These are phyloP conservation scores for Camponotus vicinus DNA, from an alignment of 1,140 invertebrate genomes.

Conservation along the genomic window DNA sequence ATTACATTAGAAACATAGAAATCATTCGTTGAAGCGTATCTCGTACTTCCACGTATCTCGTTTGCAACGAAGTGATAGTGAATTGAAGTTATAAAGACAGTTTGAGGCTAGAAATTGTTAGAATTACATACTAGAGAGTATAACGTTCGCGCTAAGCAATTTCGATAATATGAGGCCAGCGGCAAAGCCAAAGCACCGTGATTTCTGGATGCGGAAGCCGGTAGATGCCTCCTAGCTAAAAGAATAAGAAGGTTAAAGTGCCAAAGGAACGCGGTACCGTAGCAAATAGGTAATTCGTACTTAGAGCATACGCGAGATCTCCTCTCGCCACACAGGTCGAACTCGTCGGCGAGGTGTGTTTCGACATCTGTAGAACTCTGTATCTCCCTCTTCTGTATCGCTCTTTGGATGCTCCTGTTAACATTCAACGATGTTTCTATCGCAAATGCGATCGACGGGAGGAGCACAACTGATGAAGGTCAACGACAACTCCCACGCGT, in stretches of 20 bases:
- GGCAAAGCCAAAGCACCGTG: slow-evolving; percentile 63
- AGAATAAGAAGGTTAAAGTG: slow-evolving; percentile 74
- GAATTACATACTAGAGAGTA: slow-evolving; percentile 53
- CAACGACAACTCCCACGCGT: slow-evolving; percentile 18
- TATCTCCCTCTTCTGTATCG: slow-evolving; percentile 19
- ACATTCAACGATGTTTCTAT: slow-evolving; percentile 42
- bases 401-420: slow-evolving; percentile 34
- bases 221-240: slow-evolving; percentile 69
- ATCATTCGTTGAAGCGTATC: slow-evolving; percentile 9
- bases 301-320: slow-evolving; percentile 68
- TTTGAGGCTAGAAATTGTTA: slow-evolving; percentile 52
- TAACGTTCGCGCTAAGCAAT: slow-evolving; percentile 68
- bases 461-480: slow-evolving; percentile 33
- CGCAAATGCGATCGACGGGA: slow-evolving; percentile 18
- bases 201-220: slow-evolving; percentile 73
- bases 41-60: slow-evolving; percentile 23
- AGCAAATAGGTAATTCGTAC: slow-evolving; percentile 78
- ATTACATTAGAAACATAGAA: neutral
- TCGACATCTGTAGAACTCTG: slow-evolving; percentile 70
- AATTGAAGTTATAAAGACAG: slow-evolving; percentile 10
- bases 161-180: slow-evolving; percentile 73
- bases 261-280: slow-evolving; percentile 74
- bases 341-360: slow-evolving; percentile 64
- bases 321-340: slow-evolving; percentile 72
- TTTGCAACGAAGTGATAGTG: slow-evolving; percentile 19